Percentiles rank a stretch among this genome's conserved stretches.
Evolutionary conservation across 2,888 invertebrate species (phyloP).

Genomic region (Polydrusus cervinus): DNA sequence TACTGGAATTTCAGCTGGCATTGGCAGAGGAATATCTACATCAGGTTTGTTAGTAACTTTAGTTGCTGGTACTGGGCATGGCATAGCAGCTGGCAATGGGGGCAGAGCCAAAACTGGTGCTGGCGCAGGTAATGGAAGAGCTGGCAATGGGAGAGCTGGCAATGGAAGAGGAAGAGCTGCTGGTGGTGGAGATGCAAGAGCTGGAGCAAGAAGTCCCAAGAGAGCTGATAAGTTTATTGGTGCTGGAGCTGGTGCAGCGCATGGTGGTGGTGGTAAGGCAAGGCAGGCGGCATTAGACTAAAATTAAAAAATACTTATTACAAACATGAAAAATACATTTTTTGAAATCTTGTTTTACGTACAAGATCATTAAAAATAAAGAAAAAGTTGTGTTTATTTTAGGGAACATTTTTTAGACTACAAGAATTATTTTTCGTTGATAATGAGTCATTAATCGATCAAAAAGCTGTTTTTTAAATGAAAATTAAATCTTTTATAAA

Average conservation of each 20-base stretch:
- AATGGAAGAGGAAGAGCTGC: neutral
- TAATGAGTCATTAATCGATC: no score
- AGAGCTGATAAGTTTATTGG: neutral
- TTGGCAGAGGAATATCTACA: slow-evolving; percentile 35
- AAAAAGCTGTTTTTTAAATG: no score
- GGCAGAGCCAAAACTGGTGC: neutral
- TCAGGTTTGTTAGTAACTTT: slow-evolving; percentile 31
- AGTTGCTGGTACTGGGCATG: slow-evolving; percentile 6
- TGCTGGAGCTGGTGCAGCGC: neutral
- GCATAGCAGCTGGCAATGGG: no score
- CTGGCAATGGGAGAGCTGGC: neutral
- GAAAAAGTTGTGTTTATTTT: no score
- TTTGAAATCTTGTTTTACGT: no score
- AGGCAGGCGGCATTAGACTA: slow-evolving; percentile 1
- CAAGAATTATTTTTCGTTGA: no score
- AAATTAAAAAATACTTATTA: no score
- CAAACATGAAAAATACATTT: no score
- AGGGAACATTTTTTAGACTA: no score
- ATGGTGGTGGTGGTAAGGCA: neutral
- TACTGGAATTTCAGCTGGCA: slow-evolving; percentile 45
- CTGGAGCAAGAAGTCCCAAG: neutral
- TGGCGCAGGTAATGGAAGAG: slow-evolving; percentile 5
- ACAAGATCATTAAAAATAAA: no score
- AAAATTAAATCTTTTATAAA: no score
- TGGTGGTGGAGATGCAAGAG: neutral